These are phyloP conservation scores for Agonopterix heracliana DNA, from an alignment of 2,888 invertebrate species.

Conservation along the genomic window DNA sequence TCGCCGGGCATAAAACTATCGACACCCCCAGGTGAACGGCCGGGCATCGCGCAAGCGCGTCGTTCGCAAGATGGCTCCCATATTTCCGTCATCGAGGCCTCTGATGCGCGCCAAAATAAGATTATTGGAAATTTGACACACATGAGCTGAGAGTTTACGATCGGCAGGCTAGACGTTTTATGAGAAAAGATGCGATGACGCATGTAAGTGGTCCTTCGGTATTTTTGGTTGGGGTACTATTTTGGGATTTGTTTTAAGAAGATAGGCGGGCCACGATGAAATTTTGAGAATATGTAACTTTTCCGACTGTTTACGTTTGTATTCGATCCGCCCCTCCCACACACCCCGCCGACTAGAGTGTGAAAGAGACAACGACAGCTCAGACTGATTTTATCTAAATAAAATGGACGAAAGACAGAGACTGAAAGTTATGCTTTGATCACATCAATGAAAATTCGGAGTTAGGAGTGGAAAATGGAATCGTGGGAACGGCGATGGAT, in stretches of 20 bases:
- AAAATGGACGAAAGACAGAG: too few relatives aligned
- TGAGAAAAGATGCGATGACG: slow-evolving; percentile 57
- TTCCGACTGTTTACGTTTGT: too few relatives aligned
- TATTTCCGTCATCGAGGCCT: slow-evolving; percentile 67
- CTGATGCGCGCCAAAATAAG: slow-evolving; percentile 76
- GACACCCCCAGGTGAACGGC: slow-evolving; percentile 70
- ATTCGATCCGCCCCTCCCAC: too few relatives aligned
- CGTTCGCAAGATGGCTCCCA: slow-evolving; percentile 63
- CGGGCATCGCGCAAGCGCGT: slow-evolving; percentile 38
- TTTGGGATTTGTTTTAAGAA: slow-evolving; percentile 16
- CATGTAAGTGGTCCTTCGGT: slow-evolving; percentile 55
- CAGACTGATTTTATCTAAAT: too few relatives aligned
- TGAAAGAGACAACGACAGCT: too few relatives aligned
- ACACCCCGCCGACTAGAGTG: too few relatives aligned
- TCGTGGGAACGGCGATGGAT: too few relatives aligned
- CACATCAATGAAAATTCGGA: too few relatives aligned
- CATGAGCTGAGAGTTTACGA: slow-evolving; percentile 56
- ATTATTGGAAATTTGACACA: slow-evolving; percentile 72
- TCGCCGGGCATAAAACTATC: slow-evolving; percentile 60
- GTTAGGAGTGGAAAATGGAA: too few relatives aligned
- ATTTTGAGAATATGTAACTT: too few relatives aligned
- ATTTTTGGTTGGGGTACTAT: slow-evolving; percentile 49
- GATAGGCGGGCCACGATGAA: too few relatives aligned
- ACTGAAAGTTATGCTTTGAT: too few relatives aligned
- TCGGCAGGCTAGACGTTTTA: slow-evolving; percentile 44